Base-by-base conservation (phyloP, 2,888 invertebrate species). In the Brachyptera putata region DNA sequence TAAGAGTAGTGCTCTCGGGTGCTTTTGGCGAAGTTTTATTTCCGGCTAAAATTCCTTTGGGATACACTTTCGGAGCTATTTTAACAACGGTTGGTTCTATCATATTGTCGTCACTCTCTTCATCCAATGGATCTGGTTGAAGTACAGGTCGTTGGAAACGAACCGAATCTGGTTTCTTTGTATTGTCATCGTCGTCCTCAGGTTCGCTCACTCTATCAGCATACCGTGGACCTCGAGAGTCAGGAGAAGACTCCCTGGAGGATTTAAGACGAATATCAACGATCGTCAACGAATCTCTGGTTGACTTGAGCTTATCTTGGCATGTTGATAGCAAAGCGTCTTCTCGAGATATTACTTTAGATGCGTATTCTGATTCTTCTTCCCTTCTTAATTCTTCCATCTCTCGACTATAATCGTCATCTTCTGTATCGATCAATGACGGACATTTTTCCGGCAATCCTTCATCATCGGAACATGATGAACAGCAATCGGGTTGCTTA, bases 161-260 rank as follows among this genome's bases (percentile, higher is more conserved):
- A 1, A 58, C 41, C 26, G 61, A 46, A 2, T 49, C 56, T 14
- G 37, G 41, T 25, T 41, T 61, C 24, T 18, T 48, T 0, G 25
- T n/a, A 1, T 39, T 16, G 11, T 61, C 48, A 3, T 65, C 65
- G 34, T 81, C 82, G 68, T 89, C 88, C 65, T 88, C 89, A 0
- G 89, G 89, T 71, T 89, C 89, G 67, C 79, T 82, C 0, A 89
- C 84, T 68, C 83, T 81, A 71, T 89, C 88, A 0, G 89, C 89
- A 70, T 85, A 87, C 58, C 89, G 79, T 0, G 86, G 64, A 9
- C 36, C 53, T 16, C 53, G 16, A 7, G 22, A 80, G 69, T 87
- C 86, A 0, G 88, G 88, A 3, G 87, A 86, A 55, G 85, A 85
- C 72, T 89, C 89, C 16, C 88, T 75, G 0, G 88, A 87, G 53